Conservation (phyloP, 2,113 vertebrate genomes). For the Orthonyx spaldingii region DNA sequence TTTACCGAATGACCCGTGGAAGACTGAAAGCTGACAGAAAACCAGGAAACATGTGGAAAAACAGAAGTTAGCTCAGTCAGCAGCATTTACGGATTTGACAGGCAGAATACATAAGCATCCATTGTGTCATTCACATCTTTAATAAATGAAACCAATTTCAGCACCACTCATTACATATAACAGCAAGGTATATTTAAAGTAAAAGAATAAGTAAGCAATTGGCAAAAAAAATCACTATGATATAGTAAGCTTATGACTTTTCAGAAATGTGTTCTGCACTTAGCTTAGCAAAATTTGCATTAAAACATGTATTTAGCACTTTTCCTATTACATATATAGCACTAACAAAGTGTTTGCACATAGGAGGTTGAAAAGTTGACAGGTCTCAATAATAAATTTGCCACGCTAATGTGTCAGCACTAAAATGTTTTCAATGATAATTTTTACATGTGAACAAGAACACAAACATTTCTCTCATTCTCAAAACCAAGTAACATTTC, state of each 20-base stretch:
- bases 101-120: slow-evolving; percentile 18
- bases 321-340: neutral
- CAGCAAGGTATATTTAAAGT: neutral
- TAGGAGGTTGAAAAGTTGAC: neutral
- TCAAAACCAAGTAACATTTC: neutral
- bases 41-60: slow-evolving; percentile 60
- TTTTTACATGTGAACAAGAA: neutral
- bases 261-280: neutral
- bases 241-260: neutral
- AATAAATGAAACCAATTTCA: slow-evolving; percentile 20
- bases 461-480: neutral
- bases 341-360: neutral
- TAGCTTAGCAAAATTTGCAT: neutral
- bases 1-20: slow-evolving; percentile 62
- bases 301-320: neutral
- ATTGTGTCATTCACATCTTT: slow-evolving; percentile 17
- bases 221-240: neutral
- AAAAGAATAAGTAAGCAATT: neutral
- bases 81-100: slow-evolving; percentile 21
- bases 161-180: neutral
- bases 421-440: neutral
- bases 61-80: slow-evolving; percentile 38
- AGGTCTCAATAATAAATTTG: neutral
- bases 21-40: slow-evolving; percentile 58
- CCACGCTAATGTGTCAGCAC: neutral